Evolutionary conservation across 2,888 invertebrate species (phyloP).

Genomic region (Iselma pallidipennis): DNA sequence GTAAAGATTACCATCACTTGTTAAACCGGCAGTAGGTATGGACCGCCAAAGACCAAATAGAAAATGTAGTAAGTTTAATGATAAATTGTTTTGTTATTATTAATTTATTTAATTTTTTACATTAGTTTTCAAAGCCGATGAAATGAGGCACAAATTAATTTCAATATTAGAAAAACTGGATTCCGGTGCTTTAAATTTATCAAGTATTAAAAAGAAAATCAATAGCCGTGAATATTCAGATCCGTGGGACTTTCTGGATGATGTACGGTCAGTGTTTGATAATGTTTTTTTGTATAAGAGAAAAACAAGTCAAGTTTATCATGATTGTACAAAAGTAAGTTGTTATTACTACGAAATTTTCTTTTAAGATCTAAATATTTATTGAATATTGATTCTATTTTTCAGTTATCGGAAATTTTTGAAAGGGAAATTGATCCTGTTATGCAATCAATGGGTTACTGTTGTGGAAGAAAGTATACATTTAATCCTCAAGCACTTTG

Average conservation of each 20-base stretch:
- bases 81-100: background rate
- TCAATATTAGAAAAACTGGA: conserved; percentile 96
- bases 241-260: conserved; percentile 99
- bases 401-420: conserved; percentile 96
- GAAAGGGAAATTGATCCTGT: conserved; percentile 98
- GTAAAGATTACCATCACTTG: no score
- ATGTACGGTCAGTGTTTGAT: conserved; percentile 99
- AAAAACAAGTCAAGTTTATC: conserved; percentile 96
- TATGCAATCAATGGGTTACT: conserved; percentile 97
- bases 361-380: conserved; percentile 19
- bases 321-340: conserved; percentile 95
- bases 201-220: conserved; percentile 90
- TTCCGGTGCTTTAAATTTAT: conserved; percentile 83
- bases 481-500: conserved; percentile 99
- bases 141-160: conserved; percentile 86
- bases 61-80: conserved; percentile 63
- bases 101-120: conserved; percentile 17
- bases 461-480: conserved; percentile 97
- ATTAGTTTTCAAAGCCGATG: conserved; percentile 87
- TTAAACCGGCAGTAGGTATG: conserved; percentile 45
- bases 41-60: conserved; percentile 63
- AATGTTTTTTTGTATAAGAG: conserved; percentile 99
- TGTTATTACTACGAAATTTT: conserved; percentile 10
- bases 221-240: conserved; percentile 93
- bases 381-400: conserved; percentile 30